phyloP scores from a whole-genome alignment of 2,888 invertebrate species.

The Gibbula magus region DNA sequence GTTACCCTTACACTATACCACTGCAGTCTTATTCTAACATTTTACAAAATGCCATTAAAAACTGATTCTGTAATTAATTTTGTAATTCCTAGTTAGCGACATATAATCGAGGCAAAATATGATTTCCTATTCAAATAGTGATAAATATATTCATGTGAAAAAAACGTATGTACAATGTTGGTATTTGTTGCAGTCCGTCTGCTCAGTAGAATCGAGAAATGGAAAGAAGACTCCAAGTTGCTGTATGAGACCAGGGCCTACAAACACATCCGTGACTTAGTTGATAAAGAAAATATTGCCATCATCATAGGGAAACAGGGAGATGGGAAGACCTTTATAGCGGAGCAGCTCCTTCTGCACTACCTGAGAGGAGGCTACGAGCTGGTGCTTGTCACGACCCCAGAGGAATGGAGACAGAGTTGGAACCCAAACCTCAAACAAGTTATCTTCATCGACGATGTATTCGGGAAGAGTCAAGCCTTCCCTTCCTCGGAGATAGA shows the following conservation, averaged over 20 bases:
- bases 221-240: not conserved
- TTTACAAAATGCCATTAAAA: no score
- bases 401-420: conserved; percentile 8
- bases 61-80: no score
- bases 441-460: conserved; percentile 21
- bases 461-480: conserved; percentile 19
- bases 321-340: conserved; percentile 21
- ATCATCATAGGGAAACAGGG: conserved; percentile 20
- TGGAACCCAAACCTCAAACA: not conserved
- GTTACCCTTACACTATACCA: not conserved
- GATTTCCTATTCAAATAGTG: no score
- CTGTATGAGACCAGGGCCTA: conserved; percentile 7
- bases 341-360: not conserved
- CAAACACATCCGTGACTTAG: not conserved
- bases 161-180: no score
- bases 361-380: not conserved
- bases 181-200: not conserved
- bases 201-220: conserved; percentile 6
- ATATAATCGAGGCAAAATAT: no score
- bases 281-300: not conserved
- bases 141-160: no score
- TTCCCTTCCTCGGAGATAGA: not conserved
- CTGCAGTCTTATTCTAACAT: no score
- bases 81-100: no score
- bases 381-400: not conserved